A percentile compares a stretch with the other conserved stretches of the same genome.
These are phyloP conservation scores for Sanderia malayensis DNA, from an alignment of 30 jellyfish, hydroid and myxozoan species.

Conservation along the genomic window DNA sequence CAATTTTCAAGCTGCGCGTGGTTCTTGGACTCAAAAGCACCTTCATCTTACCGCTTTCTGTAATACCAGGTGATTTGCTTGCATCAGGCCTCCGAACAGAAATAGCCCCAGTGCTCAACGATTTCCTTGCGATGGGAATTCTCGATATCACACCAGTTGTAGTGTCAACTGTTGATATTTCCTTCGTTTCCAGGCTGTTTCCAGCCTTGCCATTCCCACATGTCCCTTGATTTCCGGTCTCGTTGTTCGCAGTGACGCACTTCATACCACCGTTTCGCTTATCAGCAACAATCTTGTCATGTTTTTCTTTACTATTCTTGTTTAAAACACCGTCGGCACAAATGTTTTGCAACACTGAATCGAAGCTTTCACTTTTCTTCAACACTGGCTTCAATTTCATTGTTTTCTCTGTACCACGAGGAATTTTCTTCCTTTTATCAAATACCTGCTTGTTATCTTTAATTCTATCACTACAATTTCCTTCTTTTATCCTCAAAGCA, in stretches of 20 bases:
- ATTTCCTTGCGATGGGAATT: constrained; percentile 27
- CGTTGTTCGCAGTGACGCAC: no score
- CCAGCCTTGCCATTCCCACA: not conserved
- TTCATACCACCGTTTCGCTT: no score
- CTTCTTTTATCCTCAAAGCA: no score
- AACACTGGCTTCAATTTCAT: not conserved
- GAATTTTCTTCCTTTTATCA: not conserved
- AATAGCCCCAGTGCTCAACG: constrained; percentile 46
- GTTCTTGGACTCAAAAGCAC: constrained; percentile 38
- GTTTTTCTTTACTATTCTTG: not conserved
- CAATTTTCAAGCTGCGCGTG: constrained; percentile 3
- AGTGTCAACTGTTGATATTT: constrained; percentile 22
- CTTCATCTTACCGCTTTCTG: constrained; percentile 29
- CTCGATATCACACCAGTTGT: constrained; percentile 9
- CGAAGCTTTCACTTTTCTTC: constrained; percentile 8
- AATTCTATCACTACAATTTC: not conserved
- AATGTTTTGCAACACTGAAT: not conserved
- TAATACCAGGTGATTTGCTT: constrained; percentile 4
- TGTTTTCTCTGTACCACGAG: not conserved
- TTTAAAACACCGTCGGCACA: not conserved
- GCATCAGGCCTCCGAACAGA: constrained; percentile 9
- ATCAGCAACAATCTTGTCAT: not conserved
- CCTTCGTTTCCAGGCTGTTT: not conserved
- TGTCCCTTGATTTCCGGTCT: not conserved
- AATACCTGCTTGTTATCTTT: not conserved